Base-by-base conservation (phyloP, 2,797 vertebrate genomes). In the Tenualosa thibaudeaui region DNA sequence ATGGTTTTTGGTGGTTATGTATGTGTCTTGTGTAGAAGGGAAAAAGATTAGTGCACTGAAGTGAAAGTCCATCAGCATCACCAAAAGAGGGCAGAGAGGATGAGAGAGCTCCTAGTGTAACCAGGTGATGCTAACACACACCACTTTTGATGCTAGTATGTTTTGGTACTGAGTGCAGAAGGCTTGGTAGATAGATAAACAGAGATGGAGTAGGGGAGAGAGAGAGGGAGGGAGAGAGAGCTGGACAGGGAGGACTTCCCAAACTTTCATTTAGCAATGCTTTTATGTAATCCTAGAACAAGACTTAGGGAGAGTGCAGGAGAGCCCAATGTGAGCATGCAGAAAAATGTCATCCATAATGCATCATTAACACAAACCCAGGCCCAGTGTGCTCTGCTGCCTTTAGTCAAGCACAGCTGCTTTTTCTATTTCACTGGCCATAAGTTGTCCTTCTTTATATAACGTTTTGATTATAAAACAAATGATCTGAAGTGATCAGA, bases 251-350 rank as follows among this genome's bases (percentile, higher is more conserved):
- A 40, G 37, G 17, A 78, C 37, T 46, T 75, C 19, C 8, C 40
- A 22, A 78, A 43, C 71, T 78, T 46, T 43, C 40, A 46, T 46
- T 19, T 6, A 78, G 71, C 26, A 17, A 78, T 46, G 40, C 71
- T 49, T 86, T 93, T 93, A 91, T 83, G 81, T 88, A 92, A 94
- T 89, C 84, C 54, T 37, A 85, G 89, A 86, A 82, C 58, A 58
- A 40, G 78, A 82, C 82, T 81, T 87, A 88, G 88, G 88, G 88
- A 84, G 88, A 54, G 49, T 83, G 83, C 65, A 75, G 87, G 87
- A 84, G 83, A 86, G 82, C n/a, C 53, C 56, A 85, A n/a, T 5
- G 84, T 84, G 81, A 84, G 84, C 85, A 85, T 71, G 22, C 53
- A 24, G 53, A 62, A 75, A 71, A 68, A 56, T 26, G 60, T 90